These are phyloP conservation scores for Urocynchramus pylzowi DNA, from an alignment of 2,113 vertebrate species.

Conservation along the genomic window DNA sequence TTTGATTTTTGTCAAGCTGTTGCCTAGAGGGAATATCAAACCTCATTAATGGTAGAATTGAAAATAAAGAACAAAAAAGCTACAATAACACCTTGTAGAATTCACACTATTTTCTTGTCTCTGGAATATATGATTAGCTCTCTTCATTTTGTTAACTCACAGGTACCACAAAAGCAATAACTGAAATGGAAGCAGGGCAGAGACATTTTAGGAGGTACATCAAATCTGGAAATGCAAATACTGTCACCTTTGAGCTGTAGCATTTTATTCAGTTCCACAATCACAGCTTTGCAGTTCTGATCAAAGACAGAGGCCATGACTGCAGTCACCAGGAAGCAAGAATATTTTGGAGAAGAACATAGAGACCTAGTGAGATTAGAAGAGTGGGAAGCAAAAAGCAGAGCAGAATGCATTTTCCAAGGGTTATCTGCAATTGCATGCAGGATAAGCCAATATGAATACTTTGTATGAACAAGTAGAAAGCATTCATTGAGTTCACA, in stretches of 20 bases:
- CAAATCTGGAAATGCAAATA: background rate
- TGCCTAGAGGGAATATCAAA: background rate
- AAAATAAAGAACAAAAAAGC: background rate
- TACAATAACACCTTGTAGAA: background rate
- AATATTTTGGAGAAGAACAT: background rate
- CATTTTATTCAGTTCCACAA: background rate
- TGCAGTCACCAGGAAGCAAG: background rate
- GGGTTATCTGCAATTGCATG: background rate
- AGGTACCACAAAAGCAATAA: background rate
- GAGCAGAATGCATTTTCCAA: background rate
- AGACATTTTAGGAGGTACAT: background rate
- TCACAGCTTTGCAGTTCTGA: background rate
- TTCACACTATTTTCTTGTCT: background rate
- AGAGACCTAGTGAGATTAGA: background rate
- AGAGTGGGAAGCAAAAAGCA: background rate
- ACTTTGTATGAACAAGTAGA: background rate
- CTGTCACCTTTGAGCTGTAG: background rate
- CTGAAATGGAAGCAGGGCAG: background rate
- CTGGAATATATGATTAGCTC: background rate
- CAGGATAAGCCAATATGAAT: background rate
- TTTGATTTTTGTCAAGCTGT: conserved; percentile 20
- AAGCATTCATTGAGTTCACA: background rate
- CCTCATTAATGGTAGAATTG: background rate
- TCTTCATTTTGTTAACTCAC: background rate
- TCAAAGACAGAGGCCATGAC: background rate